These are phyloP conservation scores for Eucera pruinosa DNA, from an alignment of 2,888 invertebrate genomes.

Conservation along the genomic window DNA sequence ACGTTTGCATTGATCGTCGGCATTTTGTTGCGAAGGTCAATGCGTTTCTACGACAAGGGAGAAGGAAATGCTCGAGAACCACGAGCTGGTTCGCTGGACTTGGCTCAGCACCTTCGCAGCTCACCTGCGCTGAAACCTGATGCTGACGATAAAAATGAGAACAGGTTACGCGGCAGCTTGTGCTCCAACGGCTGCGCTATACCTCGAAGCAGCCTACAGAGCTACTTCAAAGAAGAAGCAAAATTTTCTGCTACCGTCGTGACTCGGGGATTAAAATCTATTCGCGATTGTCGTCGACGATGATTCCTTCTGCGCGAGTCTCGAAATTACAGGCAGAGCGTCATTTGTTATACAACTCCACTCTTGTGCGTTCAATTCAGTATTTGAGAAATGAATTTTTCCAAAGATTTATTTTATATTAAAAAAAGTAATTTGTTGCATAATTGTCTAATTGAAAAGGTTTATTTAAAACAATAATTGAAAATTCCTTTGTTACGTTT, in stretches of 20 bases:
- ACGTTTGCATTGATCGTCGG: slow-evolving; percentile 50
- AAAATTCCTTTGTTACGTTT: no score
- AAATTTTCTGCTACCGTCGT: slow-evolving; percentile 53
- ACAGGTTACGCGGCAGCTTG: slow-evolving; percentile 79
- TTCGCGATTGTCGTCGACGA: slow-evolving; percentile 8
- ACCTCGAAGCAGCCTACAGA: slow-evolving; percentile 60
- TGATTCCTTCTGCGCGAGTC: slow-evolving; percentile 16
- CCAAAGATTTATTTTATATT: no score
- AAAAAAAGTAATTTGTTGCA: no score
- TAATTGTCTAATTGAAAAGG: no score
- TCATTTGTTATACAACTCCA: slow-evolving; percentile 7
- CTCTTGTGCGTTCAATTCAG: background rate
- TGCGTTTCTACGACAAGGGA: slow-evolving; percentile 63
- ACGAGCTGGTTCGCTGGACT: slow-evolving; percentile 66
- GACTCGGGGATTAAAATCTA: slow-evolving; percentile 35
- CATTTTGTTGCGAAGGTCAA: slow-evolving; percentile 61
- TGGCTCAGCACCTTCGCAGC: slow-evolving; percentile 75
- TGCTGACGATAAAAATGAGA: slow-evolving; percentile 82
- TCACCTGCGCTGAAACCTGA: slow-evolving; percentile 83
- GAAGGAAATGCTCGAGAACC: slow-evolving; percentile 65
- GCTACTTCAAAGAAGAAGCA: slow-evolving; percentile 61
- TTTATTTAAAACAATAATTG: no score
- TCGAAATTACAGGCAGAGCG: background rate
- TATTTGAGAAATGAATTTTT: slow-evolving; percentile 14
- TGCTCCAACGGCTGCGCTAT: slow-evolving; percentile 59